Percentiles rank a stretch among this genome's conserved stretches.
Evolutionary conservation across 2,113 vertebrate species (phyloP).

Genomic region (Barnardius zonarius): DNA sequence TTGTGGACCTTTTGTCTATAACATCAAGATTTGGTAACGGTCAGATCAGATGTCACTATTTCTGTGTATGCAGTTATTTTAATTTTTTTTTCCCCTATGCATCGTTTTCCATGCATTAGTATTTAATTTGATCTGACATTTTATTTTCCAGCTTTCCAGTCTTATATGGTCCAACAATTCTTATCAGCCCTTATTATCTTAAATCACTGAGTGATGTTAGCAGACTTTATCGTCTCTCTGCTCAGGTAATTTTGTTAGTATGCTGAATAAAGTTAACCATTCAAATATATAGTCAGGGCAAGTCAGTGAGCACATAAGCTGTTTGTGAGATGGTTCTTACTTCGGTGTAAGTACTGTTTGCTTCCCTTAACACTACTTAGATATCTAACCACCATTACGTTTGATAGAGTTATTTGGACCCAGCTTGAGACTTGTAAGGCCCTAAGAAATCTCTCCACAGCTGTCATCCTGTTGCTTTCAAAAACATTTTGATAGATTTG

Average conservation of each 20-base stretch:
- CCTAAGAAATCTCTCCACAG: not conserved
- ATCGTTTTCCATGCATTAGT: not conserved
- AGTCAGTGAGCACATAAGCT: not conserved
- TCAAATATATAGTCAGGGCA: not conserved
- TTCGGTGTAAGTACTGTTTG: not conserved
- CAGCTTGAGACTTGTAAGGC: not conserved
- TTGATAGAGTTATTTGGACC: not conserved
- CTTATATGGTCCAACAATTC: not conserved
- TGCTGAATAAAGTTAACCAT: not conserved
- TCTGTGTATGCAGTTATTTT: not conserved
- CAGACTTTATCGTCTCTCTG: not conserved
- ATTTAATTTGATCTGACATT: not conserved
- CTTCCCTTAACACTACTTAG: not conserved
- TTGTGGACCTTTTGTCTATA: not conserved
- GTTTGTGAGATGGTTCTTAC: not conserved
- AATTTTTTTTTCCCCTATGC: not conserved
- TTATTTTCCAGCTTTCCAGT: not conserved
- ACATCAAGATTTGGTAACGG: not conserved
- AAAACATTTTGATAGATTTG: not conserved
- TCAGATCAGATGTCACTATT: not conserved
- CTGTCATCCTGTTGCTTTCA: not conserved
- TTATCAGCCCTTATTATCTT: not conserved
- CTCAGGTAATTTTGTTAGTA: not conserved
- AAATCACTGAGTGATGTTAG: fast-evolving
- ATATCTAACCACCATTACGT: not conserved